These are phyloP conservation scores for Crepidodera aurea DNA, from an alignment of 2,888 invertebrate genomes.

Conservation along the genomic window DNA sequence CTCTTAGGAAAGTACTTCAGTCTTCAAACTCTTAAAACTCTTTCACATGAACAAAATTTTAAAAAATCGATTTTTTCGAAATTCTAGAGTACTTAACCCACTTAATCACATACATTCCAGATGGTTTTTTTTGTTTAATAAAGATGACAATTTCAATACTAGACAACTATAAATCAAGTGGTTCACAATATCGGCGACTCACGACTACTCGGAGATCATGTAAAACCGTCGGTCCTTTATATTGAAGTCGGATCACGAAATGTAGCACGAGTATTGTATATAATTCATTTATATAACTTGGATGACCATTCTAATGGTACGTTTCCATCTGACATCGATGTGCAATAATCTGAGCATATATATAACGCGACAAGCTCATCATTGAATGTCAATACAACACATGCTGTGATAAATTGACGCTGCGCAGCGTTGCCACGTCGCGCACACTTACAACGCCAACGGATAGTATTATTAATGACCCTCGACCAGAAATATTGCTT, in stretches of 20 bases:
- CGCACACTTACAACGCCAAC: conserved; percentile 7
- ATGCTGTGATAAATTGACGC: conserved; percentile 39
- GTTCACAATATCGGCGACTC: too few relatives aligned
- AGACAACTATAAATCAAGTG: too few relatives aligned
- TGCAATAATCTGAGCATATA: conserved; percentile 30
- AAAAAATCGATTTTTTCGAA: too few relatives aligned
- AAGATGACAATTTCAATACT: too few relatives aligned
- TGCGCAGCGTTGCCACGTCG: conserved; percentile 26
- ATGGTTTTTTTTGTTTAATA: too few relatives aligned
- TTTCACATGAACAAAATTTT: too few relatives aligned
- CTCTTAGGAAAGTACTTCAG: too few relatives aligned
- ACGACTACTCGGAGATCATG: too few relatives aligned
- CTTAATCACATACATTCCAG: too few relatives aligned
- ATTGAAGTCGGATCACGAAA: not conserved
- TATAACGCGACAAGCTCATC: conserved; percentile 38
- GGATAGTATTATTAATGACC: conserved; percentile 25
- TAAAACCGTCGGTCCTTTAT: too few relatives aligned
- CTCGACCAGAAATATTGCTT: conserved; percentile 24
- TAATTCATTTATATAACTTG: conserved; percentile 3
- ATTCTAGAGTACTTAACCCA: too few relatives aligned
- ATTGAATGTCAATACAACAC: conserved; percentile 41
- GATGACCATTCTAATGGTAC: conserved; percentile 5
- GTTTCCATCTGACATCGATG: conserved; percentile 35
- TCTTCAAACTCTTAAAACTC: too few relatives aligned
- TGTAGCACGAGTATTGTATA: conserved; percentile 3